Evolutionary conservation across 2,888 invertebrate species (phyloP).

Genomic region (Griposia aprilina): DNA sequence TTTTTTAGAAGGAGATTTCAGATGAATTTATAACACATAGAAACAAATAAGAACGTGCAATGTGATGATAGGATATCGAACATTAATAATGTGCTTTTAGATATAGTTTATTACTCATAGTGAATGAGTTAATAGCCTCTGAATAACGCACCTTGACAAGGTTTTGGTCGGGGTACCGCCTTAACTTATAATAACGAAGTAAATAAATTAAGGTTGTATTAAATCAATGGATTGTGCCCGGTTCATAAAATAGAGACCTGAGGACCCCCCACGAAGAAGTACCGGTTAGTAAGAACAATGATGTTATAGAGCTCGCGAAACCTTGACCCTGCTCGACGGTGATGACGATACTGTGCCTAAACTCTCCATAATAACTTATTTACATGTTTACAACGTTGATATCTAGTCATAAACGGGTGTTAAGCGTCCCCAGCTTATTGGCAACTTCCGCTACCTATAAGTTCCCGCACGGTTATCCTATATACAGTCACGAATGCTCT

Average conservation of each 20-base stretch:
- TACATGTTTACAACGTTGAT: constrained; percentile 73
- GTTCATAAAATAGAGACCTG: constrained; percentile 76
- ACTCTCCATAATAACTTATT: constrained; percentile 72
- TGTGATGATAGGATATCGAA: too few relatives aligned
- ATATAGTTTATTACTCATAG: too few relatives aligned
- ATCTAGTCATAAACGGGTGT: constrained; percentile 74
- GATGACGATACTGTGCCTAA: constrained; percentile 53
- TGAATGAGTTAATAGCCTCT: too few relatives aligned
- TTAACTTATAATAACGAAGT: constrained; percentile 73
- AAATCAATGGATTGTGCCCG: constrained; percentile 71
- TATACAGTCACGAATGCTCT: constrained; percentile 64
- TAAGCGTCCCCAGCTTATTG: constrained; percentile 69
- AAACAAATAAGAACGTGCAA: too few relatives aligned
- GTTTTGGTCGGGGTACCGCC: too few relatives aligned
- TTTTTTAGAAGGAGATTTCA: too few relatives aligned
- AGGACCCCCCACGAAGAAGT: constrained; percentile 77
- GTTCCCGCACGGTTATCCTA: constrained; percentile 43
- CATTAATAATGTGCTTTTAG: too few relatives aligned
- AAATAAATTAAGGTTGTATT: constrained; percentile 73
- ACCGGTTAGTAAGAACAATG: constrained; percentile 56
- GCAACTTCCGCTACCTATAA: constrained; percentile 71
- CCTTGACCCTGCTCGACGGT: constrained; percentile 5
- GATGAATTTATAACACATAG: too few relatives aligned
- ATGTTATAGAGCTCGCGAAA: constrained; percentile 48
- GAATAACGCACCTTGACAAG: too few relatives aligned